Evolutionary conservation across 2,888 invertebrate species (phyloP), one percentile per base, ranked within the genome.

Genomic region (Parnassius smintheus): DNA sequence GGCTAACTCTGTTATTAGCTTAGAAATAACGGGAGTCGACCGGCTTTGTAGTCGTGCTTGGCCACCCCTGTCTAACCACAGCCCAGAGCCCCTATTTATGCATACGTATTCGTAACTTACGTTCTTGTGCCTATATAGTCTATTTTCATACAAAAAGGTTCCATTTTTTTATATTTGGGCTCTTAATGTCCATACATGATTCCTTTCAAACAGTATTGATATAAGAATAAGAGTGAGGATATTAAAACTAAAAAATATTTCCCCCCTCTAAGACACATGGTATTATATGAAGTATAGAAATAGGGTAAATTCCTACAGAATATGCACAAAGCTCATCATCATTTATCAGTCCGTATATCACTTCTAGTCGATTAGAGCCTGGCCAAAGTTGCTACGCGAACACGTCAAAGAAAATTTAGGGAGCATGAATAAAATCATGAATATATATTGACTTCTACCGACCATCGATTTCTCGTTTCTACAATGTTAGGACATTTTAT

Each of bases 391-490:
- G 75, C 75, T 74, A 72, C 70, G 73, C 70, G 70, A 70, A 71
- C 70, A 67, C 48, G 56, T 72, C 67, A 72, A 72, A 75, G 76
- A 77, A 74, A 73, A 75, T 74, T 71, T 69, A 72, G 74, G 72
- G 70, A 77, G 81, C 85, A 85, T 88, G 88, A 87, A 87, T 85
- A 87, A 82, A 78, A 81, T 86, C 83, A 86, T 88, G 88, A 89
- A 89, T 86, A 85, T 82, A 82, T 78, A 85, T 82, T 77, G 78
- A 46, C 46, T 56, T 51, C 9, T 22, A 44, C 12, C 75, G 65
- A 68, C 66, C 70, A 65, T 68, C 70, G 64, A 58, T 64, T 67
- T 62, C 62, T 22, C 12, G 13, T 25, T 25, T 8, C 2, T 12
- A 18, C 22, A 22, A 22, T 35, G 35, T 4, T 35, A 4, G 35